Percentiles rank a stretch among this genome's conserved stretches.
phyloP scores from a whole-genome alignment of 2,888 invertebrate genomes.

The Trichogramma dendrolimi region DNA sequence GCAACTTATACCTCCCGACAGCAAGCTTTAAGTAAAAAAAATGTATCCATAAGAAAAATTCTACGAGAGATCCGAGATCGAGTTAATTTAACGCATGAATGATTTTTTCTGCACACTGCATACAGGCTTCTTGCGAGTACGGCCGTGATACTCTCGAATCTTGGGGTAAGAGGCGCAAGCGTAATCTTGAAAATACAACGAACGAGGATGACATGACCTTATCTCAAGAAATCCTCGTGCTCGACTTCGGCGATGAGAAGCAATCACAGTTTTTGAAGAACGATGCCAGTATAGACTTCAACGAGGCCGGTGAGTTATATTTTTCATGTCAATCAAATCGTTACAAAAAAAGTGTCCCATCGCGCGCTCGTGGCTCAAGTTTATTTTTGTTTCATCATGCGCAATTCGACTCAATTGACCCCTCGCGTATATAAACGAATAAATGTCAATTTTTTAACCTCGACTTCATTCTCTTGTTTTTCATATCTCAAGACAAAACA shows the following conservation, averaged over 20 bases:
- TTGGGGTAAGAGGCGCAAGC: conserved; percentile 84
- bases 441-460: neutral
- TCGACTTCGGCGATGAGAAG: conserved; percentile 88
- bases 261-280: conserved; percentile 76
- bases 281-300: conserved; percentile 64
- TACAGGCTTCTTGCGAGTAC: conserved; percentile 84
- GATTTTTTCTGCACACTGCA: too few species aligned
- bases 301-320: conserved; percentile 50
- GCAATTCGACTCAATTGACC: neutral
- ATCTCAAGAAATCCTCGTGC: conserved; percentile 87
- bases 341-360: neutral
- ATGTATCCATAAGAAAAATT: too few species aligned
- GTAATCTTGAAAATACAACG: conserved; percentile 62
- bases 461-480: conserved; percentile 8
- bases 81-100: too few species aligned
- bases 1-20: too few species aligned
- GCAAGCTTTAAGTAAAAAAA: too few species aligned
- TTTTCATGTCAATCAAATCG: neutral
- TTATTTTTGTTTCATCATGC: neutral
- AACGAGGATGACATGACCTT: conserved; percentile 81
- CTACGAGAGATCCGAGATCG: too few species aligned
- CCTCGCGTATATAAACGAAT: neutral
- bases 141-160: conserved; percentile 86
- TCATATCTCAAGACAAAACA: conserved; percentile 70
- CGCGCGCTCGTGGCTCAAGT: neutral